Evolutionary conservation across 2,888 invertebrate species (phyloP), one percentile per base, ranked within the genome.

Genomic region (Tiphia femorata): DNA sequence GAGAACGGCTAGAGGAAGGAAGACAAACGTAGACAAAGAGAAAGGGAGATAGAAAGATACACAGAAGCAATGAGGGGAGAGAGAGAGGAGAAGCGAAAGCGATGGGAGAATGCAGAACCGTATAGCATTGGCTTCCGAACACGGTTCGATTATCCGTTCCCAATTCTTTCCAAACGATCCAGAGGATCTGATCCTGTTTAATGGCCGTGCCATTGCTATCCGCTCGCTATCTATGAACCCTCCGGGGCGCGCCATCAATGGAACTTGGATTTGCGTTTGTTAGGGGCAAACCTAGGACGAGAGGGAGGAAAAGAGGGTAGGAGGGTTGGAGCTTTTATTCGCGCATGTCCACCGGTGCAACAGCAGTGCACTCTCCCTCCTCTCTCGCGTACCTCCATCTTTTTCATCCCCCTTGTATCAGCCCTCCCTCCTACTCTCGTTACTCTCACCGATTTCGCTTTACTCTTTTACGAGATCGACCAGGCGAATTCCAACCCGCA

Each of bases 311-410:
- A n/a, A n/a, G n/a, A n/a, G n/a, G n/a, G n/a, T n/a, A n/a, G n/a
- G n/a, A n/a, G n/a, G n/a, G n/a, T n/a, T n/a, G n/a, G n/a, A n/a
- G 66, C 73, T 64, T 73, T 70, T 70, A 70, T 74, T 72, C 67
- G 63, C 59, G 57, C 60, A 62, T 68, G 64, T 63, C 60, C 64
- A 52, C 48, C 54, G n/a, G 43, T 20, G 27, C 53, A 38, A 10
- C 14, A 33, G n/a, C 33, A 41, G 49, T 53, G 40, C 56, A 49
- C 42, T 49, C 51, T 49, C 54, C 42, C 52, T 19, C 29, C 2
- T 16, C 14, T 12, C 41, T 27, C 6, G 33, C 33, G 12, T n/a
- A 14, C 12, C 14, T 25, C 25, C 25, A 6, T 25, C 8, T 33
- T 33, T 33, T 33, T 12, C 8, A n/a, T 33, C 33, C 6, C 12